A percentile compares a stretch with the other conserved stretches of the same genome.
These are phyloP conservation scores for Tamias sibiricus DNA, from an alignment of 2,113 vertebrate species.

Conservation along the genomic window DNA sequence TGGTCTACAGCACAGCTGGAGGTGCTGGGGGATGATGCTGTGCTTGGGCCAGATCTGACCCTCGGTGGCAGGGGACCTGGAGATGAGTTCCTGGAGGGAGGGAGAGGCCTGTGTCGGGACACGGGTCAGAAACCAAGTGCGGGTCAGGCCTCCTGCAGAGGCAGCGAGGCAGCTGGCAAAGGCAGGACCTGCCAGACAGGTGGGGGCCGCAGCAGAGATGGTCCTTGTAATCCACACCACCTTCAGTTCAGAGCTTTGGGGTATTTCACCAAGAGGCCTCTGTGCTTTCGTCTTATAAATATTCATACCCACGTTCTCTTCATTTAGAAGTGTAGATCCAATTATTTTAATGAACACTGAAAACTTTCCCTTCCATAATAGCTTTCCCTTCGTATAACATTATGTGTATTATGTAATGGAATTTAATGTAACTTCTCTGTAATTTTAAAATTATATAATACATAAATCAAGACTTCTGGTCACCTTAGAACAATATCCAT, in stretches of 20 bases:
- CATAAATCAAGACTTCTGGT: background rate
- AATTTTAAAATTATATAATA: slow-evolving; percentile 6
- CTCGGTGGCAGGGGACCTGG: background rate
- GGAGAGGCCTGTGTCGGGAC: background rate
- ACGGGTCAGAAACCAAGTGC: background rate
- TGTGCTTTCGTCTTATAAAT: background rate
- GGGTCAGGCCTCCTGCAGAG: accelerated
- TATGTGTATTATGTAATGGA: background rate
- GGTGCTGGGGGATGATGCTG: background rate
- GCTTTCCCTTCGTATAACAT: background rate
- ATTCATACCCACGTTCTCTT: background rate
- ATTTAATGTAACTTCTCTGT: background rate
- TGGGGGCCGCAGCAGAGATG: too few species aligned
- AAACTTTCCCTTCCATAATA: background rate
- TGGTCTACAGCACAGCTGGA: background rate
- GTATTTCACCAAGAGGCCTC: background rate
- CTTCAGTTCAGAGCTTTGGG: background rate
- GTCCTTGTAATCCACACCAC: background rate
- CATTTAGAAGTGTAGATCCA: background rate
- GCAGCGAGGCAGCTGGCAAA: background rate
- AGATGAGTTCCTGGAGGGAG: background rate
- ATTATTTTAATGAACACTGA: slow-evolving; percentile 16
- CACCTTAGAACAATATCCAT: background rate
- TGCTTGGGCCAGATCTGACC: background rate
- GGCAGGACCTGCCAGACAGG: background rate